Base-by-base conservation (phyloP, 2,113 vertebrate species). In the Oreocharis arfaki region DNA sequence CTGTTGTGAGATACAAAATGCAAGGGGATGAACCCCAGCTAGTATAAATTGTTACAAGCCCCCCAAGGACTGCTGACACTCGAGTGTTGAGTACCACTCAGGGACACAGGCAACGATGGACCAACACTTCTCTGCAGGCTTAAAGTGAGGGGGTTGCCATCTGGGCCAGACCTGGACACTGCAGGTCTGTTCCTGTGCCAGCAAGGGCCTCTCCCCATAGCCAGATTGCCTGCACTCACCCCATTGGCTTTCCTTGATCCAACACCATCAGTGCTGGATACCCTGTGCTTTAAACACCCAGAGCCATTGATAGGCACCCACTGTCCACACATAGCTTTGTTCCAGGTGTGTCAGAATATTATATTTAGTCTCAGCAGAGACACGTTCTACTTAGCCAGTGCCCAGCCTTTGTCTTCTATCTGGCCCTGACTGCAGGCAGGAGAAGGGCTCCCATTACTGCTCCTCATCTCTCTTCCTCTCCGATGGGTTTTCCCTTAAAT, bases 181-280 rank as follows among this genome's bases (percentile, higher is more conserved):
- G 32, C n/a, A 53, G 37, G 2, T 30, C 33, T 67, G 18, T 44
- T 35, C 42, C 37, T 2, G 1, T 41, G 30, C 39, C 74, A 65
- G n/a, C 32, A 89, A 17, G 19, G 15, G 18, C 4, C 3, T 77
- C 17, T 70, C 14, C 35, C 4, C 0, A 1, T 37, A 77, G 22
- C 67, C 32, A n/a, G 49, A 39, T 16, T 80, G 15, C 56, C 55
- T 26, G 37, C 8, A 37, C 50, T 37, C 59, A 61, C 19, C 16
- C 14, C n/a, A 10, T 1, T 5, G 10, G 4, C 16, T 71, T 79
- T 91, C 39, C 35, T 22, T 3, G 0, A 0, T 59, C 23, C n/a
- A 59, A 1, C 3, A 5, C 18, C 3, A 1, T 30, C 15, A 7
- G 1, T 28, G 28, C 16, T 16, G 11, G 33, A 7, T 15, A 10